Conservation (phyloP, 2,797 vertebrate species). For the Podarcis siculus region DNA sequence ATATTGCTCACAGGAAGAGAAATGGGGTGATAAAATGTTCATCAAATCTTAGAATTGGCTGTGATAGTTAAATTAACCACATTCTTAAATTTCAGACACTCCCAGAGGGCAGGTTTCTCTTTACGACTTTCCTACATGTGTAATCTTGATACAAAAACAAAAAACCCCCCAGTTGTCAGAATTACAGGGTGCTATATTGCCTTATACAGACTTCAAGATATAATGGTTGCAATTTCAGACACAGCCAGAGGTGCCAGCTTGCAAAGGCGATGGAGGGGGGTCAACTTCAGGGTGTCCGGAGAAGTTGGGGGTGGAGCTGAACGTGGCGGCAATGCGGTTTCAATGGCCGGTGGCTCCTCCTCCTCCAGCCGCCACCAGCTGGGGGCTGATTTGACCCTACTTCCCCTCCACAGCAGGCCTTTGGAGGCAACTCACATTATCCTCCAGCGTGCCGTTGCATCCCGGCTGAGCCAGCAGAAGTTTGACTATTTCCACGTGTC, state of each 20-base stretch:
- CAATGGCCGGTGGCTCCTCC: no score
- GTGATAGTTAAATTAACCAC: slow-evolving; percentile 32
- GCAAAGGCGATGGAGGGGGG: no score
- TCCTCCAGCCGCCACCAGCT: no score
- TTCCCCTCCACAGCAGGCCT: not conserved
- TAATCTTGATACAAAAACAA: not conserved
- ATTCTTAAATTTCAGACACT: slow-evolving; percentile 27
- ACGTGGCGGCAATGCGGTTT: no score
- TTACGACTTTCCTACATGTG: not conserved
- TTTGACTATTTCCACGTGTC: slow-evolving; percentile 95
- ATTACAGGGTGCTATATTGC: not conserved
- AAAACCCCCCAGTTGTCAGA: not conserved
- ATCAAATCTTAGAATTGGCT: slow-evolving; percentile 41
- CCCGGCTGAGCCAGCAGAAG: slow-evolving; percentile 91
- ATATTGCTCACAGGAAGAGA: not conserved
- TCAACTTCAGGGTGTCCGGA: no score
- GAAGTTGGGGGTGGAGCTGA: no score
- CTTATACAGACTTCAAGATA: not conserved
- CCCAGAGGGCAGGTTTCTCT: not conserved
- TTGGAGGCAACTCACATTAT: slow-evolving; percentile 85
- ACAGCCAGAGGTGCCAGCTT: not conserved
- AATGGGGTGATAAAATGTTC: slow-evolving; percentile 45
- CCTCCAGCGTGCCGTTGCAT: slow-evolving; percentile 91
- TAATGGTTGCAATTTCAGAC: not conserved
- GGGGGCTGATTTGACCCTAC: not conserved